Evolutionary conservation across 2,888 invertebrate species (phyloP), one percentile per base, ranked within the genome.

Genomic region (Matsumyia berberina): DNA sequence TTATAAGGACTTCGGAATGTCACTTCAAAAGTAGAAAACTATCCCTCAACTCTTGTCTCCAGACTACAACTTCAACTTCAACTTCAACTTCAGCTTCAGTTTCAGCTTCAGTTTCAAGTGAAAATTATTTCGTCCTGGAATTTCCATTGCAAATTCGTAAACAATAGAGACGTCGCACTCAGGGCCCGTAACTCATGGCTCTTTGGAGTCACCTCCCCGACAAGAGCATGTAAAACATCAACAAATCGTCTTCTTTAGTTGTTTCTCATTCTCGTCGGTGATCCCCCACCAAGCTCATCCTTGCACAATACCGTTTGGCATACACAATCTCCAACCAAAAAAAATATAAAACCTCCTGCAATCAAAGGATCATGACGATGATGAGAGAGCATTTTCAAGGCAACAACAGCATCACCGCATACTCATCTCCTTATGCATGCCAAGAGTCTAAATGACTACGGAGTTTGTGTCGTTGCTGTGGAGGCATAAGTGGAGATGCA

Each of bases 111-210:
- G 6, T 33, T 44, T 42, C 57, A 66, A 67, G 74, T 76, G 67
- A 57, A 81, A 69, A 76, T 81, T 81, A 76, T 81, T 76, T 81
- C 80, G 69, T 81, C 69, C 66, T 64, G 33, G 39, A 66, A 64
- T 70, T 70, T 82, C 66, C 72, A 82, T 67, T 82, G 72, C 82
- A 82, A 77, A 82, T 82, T 78, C 77, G 66, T 66, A 82, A 82
- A 78, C 82, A 82, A 78, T 72, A 49, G 58, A 66, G 53, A 72
- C 55, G 37, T 66, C 51, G 42, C 49, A 49, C 33, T 78, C 49
- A 12, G 60, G 19, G 39, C 33, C n/a, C 42, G 35, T 39, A 51
- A 19, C 33, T 42, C 42, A 49, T 81, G 81, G 70, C 57, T 81
- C 15, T 31, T 19, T 64, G 11, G 49, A 76, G 57, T 64, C 46